Conservation (phyloP, 2,113 vertebrate genomes). For the Halcyon senegalensis region DNA sequence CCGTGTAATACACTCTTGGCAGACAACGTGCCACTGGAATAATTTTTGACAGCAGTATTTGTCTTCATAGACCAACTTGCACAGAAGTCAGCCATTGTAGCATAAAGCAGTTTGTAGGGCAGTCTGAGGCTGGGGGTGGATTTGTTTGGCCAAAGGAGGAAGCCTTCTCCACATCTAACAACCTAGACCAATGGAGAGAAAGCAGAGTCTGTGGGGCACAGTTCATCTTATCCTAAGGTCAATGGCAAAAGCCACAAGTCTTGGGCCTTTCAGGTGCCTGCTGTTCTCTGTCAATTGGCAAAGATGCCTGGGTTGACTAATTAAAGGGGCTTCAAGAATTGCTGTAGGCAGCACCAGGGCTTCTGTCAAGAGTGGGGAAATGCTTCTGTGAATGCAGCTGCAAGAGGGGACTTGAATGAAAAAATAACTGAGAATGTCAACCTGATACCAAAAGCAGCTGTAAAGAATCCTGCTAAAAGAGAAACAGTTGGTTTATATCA, state of each 20-base stretch:
- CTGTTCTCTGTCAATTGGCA: background rate
- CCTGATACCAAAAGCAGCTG: background rate
- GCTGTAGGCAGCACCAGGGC: background rate
- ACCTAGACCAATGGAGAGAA: background rate
- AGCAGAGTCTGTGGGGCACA: background rate
- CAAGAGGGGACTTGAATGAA: background rate
- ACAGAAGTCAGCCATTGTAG: background rate
- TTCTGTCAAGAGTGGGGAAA: background rate
- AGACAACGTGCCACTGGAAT: background rate
- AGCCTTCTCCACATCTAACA: background rate
- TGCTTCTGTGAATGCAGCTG: background rate
- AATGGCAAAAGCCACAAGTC: background rate
- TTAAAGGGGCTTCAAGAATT: background rate
- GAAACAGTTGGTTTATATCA: background rate
- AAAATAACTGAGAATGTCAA: background rate
- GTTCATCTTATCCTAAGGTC: background rate
- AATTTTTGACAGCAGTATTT: background rate
- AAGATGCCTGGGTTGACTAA: background rate
- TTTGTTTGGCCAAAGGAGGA: background rate
- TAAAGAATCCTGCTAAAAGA: background rate
- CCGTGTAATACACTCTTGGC: background rate
- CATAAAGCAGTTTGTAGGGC: background rate
- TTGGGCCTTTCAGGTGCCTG: background rate
- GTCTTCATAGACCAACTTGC: background rate
- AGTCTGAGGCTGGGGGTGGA: background rate